These are phyloP conservation scores for Rhinopomastus cyanomelas DNA, from an alignment of 2,113 vertebrate species.

Conservation along the genomic window DNA sequence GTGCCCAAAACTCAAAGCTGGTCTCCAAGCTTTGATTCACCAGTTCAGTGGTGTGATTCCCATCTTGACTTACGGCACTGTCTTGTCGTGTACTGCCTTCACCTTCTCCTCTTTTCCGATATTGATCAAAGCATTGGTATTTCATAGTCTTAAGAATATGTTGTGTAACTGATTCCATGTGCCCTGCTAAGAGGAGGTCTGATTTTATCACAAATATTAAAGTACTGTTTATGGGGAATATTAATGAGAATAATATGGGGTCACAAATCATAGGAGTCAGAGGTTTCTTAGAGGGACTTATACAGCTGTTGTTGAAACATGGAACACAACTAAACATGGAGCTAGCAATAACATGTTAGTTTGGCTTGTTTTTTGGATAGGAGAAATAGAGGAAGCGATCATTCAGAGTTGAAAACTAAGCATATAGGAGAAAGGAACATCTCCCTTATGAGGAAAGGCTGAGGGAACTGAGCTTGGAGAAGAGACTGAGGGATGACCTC, in stretches of 20 bases:
- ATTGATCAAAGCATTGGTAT: not conserved
- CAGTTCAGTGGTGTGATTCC: constrained; percentile 15
- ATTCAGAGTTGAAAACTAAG: not conserved
- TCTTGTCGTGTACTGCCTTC: not conserved
- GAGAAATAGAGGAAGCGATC: not conserved
- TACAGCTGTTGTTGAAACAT: not conserved
- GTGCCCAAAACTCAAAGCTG: constrained; percentile 27
- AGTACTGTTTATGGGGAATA: not conserved
- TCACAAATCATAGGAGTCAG: not conserved
- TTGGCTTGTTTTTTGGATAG: not conserved
- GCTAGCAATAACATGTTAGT: not conserved
- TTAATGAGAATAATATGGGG: not conserved
- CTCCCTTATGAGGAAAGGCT: too few relatives aligned
- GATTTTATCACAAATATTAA: not conserved
- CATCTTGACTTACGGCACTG: not conserved
- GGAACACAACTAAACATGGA: too few relatives aligned
- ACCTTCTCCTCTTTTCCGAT: not conserved
- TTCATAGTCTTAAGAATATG: not conserved
- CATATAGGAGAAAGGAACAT: too few relatives aligned
- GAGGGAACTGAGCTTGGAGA: too few relatives aligned
- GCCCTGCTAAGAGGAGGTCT: not conserved
- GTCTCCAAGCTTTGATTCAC: constrained; percentile 37
- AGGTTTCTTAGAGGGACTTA: not conserved
- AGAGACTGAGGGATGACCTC: too few relatives aligned
- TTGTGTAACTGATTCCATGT: not conserved